These are phyloP conservation scores for Battus philenor DNA, from an alignment of 1,140 invertebrate genomes.

Conservation along the genomic window DNA sequence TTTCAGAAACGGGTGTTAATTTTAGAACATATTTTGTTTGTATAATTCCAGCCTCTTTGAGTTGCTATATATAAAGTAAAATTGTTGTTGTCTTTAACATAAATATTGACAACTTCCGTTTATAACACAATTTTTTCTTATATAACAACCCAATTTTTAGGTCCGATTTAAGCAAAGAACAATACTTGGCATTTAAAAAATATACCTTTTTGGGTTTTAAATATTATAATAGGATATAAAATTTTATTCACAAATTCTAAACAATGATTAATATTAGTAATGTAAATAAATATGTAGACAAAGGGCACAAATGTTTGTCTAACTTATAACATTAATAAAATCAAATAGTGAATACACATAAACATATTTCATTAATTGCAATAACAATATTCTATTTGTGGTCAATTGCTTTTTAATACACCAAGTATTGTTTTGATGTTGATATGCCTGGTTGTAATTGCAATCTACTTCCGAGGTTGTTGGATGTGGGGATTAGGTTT, in stretches of 20 bases:
- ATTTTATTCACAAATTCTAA: too few relatives aligned
- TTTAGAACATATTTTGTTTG: too few relatives aligned
- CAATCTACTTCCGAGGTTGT: conserved; percentile 85
- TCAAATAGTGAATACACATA: conserved; percentile 1
- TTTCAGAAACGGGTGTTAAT: too few relatives aligned
- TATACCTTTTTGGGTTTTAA: too few relatives aligned
- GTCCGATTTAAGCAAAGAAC: conserved; percentile 5
- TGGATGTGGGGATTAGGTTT: conserved; percentile 80
- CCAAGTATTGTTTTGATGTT: conserved; percentile 16
- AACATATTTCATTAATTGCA: not conserved
- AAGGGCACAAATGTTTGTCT: too few relatives aligned
- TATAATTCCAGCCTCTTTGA: too few relatives aligned
- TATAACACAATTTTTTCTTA: conserved; percentile 27
- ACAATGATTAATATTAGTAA: too few relatives aligned
- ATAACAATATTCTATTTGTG: not conserved
- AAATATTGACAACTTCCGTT: conserved; percentile 22
- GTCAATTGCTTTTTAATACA: conserved; percentile 15
- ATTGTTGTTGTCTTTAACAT: too few relatives aligned
- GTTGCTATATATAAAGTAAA: too few relatives aligned
- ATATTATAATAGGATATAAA: too few relatives aligned
- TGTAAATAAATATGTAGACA: too few relatives aligned
- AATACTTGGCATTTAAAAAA: not conserved
- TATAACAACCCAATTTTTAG: conserved; percentile 41
- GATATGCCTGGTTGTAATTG: conserved; percentile 23
- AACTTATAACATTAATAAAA: too few relatives aligned